Evolutionary conservation across 2,797 vertebrate species (phyloP), one percentile per base, ranked within the genome.

Genomic region (Synanceia verrucosa): DNA sequence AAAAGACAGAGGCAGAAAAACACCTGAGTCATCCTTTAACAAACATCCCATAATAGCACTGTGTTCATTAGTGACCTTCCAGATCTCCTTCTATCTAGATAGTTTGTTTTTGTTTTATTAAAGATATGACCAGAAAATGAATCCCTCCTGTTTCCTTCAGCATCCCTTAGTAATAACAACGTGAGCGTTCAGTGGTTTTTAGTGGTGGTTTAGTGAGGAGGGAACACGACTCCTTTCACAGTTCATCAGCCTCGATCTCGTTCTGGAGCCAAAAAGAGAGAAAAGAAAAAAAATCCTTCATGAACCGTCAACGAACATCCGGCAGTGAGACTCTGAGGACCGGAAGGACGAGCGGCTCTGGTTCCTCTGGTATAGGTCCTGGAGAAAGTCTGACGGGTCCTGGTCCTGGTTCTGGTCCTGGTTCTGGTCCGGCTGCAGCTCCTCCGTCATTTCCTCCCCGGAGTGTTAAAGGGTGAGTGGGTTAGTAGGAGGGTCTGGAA

Each of bases 251-350:
- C 1, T 48, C 21, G 37, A 73, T 28, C 63, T 74, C 69, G 19
- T 41, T 71, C 77, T 55, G 67, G 48, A 55, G 36, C 19, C 62
- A 68, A 77, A 11, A 47, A 41, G 28, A 31, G 18, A 39, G 16
- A 44, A 34, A 24, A 33, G 56, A 56, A 59, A 36, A 16, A 55
- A 85, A 90, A 86, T 93, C 91, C 93, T 94, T 94, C 92, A 92
- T 92, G 85, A 87, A 87, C 78, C 56, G 41, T 75, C 73, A 36
- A 72, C 28, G 69, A 73, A 57, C 69, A 31, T 67, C 68, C 28
- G 78, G 82, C 77, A 67, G 86, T 78, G 59, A 76, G 77, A 79
- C 34, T 56, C 56, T 14, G 55, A 72, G 69, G 70, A 58, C 31
- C 1, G 23, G 39, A 16, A 41, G 46, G 37, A 60, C 5, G 59